Conservation (phyloP, 92 coral and sea anemone genomes). For the Phenganax stokvisi region DNA sequence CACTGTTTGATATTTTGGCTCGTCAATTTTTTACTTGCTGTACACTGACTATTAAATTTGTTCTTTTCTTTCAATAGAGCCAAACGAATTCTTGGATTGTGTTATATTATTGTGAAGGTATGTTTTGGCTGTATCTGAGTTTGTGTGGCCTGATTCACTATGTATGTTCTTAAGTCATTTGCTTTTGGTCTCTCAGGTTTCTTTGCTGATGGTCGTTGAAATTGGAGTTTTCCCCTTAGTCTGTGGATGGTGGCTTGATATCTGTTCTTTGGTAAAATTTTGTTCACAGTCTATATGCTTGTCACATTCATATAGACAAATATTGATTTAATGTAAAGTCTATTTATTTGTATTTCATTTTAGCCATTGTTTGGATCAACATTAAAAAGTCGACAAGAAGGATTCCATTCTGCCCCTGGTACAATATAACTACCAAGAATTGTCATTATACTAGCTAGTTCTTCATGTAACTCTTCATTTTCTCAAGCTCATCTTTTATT, state of each 20-base stretch:
- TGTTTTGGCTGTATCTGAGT: neutral
- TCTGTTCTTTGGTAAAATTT: slow-evolving; percentile 72
- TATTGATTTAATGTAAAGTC: neutral
- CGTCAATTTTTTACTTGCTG: neutral
- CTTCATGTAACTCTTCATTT: neutral
- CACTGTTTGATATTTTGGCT: neutral
- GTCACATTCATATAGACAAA: neutral
- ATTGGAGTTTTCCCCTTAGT: slow-evolving; percentile 91
- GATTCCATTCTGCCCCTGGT: slow-evolving; percentile 88
- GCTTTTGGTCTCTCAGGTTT: slow-evolving; percentile 54
- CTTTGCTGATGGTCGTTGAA: slow-evolving; percentile 90
- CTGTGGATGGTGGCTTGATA: slow-evolving; percentile 99
- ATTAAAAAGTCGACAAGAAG: slow-evolving; percentile 69
- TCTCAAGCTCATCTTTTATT: neutral
- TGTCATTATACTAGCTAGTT: neutral
- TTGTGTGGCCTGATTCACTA: neutral
- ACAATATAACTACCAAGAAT: neutral
- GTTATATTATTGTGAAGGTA: slow-evolving; percentile 88
- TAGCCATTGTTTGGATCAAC: slow-evolving; percentile 92
- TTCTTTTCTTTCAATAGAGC: slow-evolving; percentile 55
- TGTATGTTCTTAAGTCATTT: neutral
- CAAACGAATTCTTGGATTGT: slow-evolving; percentile 83
- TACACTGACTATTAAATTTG: neutral
- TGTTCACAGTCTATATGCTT: no score
- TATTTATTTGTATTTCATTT: neutral